A percentile compares a stretch with the other conserved stretches of the same genome.
Conservation (phyloP, 2,113 vertebrate genomes). For the Cyrtonyx montezumae region DNA sequence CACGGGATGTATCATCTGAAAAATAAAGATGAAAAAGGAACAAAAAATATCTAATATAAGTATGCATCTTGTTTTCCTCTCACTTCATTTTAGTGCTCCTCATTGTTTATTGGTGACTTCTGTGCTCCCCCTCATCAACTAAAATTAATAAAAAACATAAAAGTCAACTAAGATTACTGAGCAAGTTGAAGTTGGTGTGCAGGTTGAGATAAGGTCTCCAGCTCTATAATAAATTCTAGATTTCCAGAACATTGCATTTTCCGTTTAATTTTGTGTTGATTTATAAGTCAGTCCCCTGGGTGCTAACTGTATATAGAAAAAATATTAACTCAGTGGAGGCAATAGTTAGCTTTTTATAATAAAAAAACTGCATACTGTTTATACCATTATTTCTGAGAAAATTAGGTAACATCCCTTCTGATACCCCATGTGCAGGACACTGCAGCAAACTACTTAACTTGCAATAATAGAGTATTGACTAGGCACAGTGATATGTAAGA, state of each 20-base stretch:
- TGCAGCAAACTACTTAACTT: constrained; percentile 76
- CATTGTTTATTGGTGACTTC: background rate
- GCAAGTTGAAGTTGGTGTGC: constrained; percentile 41
- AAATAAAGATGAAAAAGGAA: background rate
- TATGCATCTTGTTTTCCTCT: background rate
- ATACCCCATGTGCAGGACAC: constrained; percentile 63
- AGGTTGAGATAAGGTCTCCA: constrained; percentile 30
- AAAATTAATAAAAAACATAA: constrained; percentile 38
- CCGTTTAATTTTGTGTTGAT: constrained; percentile 73
- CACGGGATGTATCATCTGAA: background rate
- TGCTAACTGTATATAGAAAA: constrained; percentile 63
- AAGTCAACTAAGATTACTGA: constrained; percentile 52
- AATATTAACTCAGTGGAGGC: constrained; percentile 70
- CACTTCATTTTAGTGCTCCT: background rate
- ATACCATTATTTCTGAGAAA: constrained; percentile 79
- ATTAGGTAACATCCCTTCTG: constrained; percentile 78
- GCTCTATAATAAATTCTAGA: constrained; percentile 52
- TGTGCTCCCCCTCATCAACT: background rate
- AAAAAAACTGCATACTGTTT: constrained; percentile 78
- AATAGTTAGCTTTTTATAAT: constrained; percentile 75
- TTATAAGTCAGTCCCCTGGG: constrained; percentile 65
- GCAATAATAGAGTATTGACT: constrained; percentile 81
- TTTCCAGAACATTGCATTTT: constrained; percentile 68
- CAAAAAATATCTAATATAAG: background rate
- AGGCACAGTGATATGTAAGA: constrained; percentile 62